A percentile compares a stretch with the other conserved stretches of the same genome.
These are phyloP conservation scores for Mixornis gularis DNA, from an alignment of 2,113 vertebrate species.

Conservation along the genomic window DNA sequence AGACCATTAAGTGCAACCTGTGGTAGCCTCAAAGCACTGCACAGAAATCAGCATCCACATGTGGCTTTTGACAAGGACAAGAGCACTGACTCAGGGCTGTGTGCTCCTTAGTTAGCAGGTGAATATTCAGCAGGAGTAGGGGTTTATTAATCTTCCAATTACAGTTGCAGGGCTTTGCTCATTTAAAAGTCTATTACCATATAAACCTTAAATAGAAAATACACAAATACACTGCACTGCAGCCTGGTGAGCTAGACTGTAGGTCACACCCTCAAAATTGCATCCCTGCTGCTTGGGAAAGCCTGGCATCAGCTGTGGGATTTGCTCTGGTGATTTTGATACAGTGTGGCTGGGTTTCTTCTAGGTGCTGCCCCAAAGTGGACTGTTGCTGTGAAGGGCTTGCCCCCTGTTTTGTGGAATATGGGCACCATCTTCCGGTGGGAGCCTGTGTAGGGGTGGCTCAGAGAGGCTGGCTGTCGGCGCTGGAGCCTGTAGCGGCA, in stretches of 20 bases:
- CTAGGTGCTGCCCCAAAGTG: fast-evolving
- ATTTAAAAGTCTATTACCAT: neutral
- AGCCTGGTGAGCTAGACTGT: neutral
- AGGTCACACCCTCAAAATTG: neutral
- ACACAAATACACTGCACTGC: neutral
- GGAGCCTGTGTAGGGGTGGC: neutral
- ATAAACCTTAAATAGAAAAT: neutral
- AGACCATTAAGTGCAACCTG: neutral
- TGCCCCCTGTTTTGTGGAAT: neutral
- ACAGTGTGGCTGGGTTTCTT: fast-evolving
- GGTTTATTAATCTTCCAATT: neutral
- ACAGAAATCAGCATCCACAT: neutral
- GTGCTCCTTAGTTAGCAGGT: neutral
- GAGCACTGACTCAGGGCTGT: neutral
- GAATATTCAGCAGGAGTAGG: neutral
- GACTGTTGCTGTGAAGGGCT: fast-evolving
- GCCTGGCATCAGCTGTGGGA: neutral
- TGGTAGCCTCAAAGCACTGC: neutral
- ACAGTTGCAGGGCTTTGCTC: neutral
- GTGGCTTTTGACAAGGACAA: neutral
- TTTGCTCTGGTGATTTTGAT: neutral
- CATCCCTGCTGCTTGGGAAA: neutral
- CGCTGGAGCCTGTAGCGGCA: fast-evolving
- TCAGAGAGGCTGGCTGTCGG: fast-evolving
- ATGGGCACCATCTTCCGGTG: slow-evolving; percentile 26